Evolutionary conservation across 1,140 invertebrate species (phyloP).

Genomic region (Drosophila willistoni): DNA sequence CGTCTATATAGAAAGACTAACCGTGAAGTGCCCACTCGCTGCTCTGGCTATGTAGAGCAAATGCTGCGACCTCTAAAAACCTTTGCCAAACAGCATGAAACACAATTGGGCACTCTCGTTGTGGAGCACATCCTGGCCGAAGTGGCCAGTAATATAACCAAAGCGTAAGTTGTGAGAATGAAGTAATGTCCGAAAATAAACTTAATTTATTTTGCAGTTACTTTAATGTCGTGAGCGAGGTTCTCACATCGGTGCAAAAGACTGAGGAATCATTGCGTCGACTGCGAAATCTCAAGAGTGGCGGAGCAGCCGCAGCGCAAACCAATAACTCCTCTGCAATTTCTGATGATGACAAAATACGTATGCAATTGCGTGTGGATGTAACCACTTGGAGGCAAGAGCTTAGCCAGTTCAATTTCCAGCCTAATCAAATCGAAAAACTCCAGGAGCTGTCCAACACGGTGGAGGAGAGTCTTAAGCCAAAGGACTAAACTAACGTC

Average conservation of each 20-base stretch:
- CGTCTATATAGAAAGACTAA: slow-evolving; percentile 96
- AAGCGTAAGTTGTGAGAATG: slow-evolving; percentile 85
- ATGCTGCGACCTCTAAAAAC: slow-evolving; percentile 86
- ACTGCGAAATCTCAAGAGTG: slow-evolving; percentile 91
- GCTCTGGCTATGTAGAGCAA: slow-evolving; percentile 90
- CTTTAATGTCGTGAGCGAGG: slow-evolving; percentile 91
- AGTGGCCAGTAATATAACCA: slow-evolving; percentile 87
- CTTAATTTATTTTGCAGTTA: slow-evolving; percentile 86
- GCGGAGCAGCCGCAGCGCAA: slow-evolving; percentile 57
- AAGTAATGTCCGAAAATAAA: slow-evolving; percentile 1
- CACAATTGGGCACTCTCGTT: slow-evolving; percentile 84
- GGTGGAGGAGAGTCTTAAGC: slow-evolving; percentile 74
- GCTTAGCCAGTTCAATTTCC: slow-evolving; percentile 64
- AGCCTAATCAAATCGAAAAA: slow-evolving; percentile 62
- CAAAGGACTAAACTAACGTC: slow-evolving; percentile 47
- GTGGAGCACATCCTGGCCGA: slow-evolving; percentile 84
- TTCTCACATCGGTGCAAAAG: slow-evolving; percentile 95
- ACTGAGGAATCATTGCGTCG: slow-evolving; percentile 96
- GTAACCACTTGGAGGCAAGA: slow-evolving; percentile 86
- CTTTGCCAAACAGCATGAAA: slow-evolving; percentile 86
- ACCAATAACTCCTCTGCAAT: slow-evolving; percentile 83
- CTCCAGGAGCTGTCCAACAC: slow-evolving; percentile 60
- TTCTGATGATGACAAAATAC: slow-evolving; percentile 96
- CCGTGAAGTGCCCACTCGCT: slow-evolving; percentile 91
- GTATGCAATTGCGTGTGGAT: slow-evolving; percentile 94